Evolutionary conservation across 2,113 vertebrate genomes (phyloP).

Genomic region (Heterocephalus glaber): DNA sequence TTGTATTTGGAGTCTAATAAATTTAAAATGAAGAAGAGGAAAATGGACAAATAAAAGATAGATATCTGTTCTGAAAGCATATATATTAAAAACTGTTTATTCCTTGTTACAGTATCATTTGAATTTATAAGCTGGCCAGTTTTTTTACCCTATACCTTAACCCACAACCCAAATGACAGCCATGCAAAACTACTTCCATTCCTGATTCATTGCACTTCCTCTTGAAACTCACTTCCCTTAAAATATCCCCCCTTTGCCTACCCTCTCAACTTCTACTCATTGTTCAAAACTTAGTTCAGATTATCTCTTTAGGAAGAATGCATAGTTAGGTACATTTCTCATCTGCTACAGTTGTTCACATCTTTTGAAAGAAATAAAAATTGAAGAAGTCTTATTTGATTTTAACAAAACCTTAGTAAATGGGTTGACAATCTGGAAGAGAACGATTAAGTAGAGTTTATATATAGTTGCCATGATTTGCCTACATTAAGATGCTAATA

Average conservation of each 20-base stretch:
- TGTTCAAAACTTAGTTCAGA: neutral
- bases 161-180: neutral
- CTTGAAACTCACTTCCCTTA: neutral
- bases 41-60: neutral
- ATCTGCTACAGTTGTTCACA: neutral
- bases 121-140: neutral
- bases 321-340: neutral
- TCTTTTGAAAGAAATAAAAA: neutral
- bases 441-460: neutral
- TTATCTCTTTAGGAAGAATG: neutral
- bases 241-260: neutral
- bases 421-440: neutral
- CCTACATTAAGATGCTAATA: neutral
- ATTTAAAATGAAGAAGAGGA: neutral
- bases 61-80: neutral
- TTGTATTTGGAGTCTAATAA: neutral
- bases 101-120: neutral
- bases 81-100: neutral
- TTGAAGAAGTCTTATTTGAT: neutral
- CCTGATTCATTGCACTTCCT: neutral
- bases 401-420: neutral
- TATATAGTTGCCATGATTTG: neutral
- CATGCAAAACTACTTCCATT: neutral
- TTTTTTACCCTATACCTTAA: neutral
- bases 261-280: neutral